Conservation (phyloP, 2,888 invertebrate species). For the Parochlus steinenii region DNA sequence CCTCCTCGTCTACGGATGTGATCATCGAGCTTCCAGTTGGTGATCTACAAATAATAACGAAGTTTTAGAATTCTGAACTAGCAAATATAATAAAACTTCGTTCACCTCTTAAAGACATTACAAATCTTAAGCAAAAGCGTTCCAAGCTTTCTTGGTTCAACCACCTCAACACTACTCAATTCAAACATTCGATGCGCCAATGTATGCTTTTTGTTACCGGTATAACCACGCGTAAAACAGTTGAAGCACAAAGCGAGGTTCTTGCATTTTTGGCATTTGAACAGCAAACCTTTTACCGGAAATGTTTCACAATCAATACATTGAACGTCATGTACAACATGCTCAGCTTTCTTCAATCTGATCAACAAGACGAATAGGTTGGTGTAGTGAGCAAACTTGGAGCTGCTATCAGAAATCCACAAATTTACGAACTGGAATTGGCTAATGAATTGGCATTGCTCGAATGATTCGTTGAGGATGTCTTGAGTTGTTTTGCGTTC, state of each 20-base stretch:
- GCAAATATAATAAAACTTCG: too few relatives aligned
- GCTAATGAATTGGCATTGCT: conserved; percentile 20
- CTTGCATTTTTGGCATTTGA: conserved; percentile 26
- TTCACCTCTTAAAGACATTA: not conserved
- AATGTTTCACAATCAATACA: conserved; percentile 24
- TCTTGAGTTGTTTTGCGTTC: conserved; percentile 3
- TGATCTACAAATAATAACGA: not conserved
- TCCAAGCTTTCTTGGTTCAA: not conserved
- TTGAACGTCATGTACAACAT: conserved; percentile 23
- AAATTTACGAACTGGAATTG: conserved; percentile 26
- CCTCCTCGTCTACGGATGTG: conserved; percentile 13
- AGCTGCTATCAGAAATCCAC: conserved; percentile 20
- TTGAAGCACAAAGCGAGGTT: conserved; percentile 26
- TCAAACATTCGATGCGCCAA: conserved; percentile 26
- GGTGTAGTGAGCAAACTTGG: conserved; percentile 25
- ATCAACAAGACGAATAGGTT: conserved; percentile 26
- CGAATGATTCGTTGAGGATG: conserved; percentile 7
- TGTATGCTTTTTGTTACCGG: conserved; percentile 21
- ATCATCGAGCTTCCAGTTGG: not conserved
- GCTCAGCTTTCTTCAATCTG: conserved; percentile 26
- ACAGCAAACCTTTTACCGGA: conserved; percentile 27
- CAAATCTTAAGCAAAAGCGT: not conserved
- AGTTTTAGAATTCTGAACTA: not conserved
- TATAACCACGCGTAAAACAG: conserved; percentile 25
- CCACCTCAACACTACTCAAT: conserved; percentile 22